Conservation (phyloP, 2,888 invertebrate genomes). For the Rhabditoides inermis region DNA sequence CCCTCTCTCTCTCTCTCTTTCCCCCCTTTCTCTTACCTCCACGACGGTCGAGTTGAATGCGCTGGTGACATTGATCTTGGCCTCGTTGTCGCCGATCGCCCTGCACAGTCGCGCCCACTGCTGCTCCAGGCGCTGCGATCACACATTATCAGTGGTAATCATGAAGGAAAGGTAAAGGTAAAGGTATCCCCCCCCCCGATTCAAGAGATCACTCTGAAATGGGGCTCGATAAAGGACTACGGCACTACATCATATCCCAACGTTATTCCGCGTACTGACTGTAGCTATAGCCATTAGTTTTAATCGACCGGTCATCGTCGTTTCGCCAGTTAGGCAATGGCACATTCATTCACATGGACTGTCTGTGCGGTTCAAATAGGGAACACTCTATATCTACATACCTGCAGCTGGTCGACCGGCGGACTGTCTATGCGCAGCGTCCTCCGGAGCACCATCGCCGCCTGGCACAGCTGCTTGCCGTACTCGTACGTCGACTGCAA, state of each 20-base stretch:
- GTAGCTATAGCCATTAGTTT: background rate
- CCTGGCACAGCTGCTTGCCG: slow-evolving; percentile 70
- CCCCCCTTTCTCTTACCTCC: slow-evolving; percentile 13
- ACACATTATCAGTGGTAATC: slow-evolving; percentile 11
- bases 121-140: slow-evolving; percentile 23
- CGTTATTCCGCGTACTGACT: too few species aligned
- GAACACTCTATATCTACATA: background rate
- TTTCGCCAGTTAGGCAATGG: background rate
- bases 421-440: slow-evolving; percentile 61
- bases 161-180: too few species aligned
- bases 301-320: background rate
- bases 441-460: slow-evolving; percentile 67
- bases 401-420: background rate
- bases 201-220: too few species aligned
- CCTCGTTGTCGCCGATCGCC: slow-evolving; percentile 29
- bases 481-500: slow-evolving; percentile 72
- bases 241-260: too few species aligned
- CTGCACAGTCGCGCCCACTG: slow-evolving; percentile 23
- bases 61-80: slow-evolving; percentile 22
- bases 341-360: too few species aligned
- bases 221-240: too few species aligned
- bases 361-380: background rate
- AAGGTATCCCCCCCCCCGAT: too few species aligned
- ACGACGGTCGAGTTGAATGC: slow-evolving; percentile 26
- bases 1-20: slow-evolving; percentile 1